Percentiles rank a stretch among this genome's conserved stretches.
Evolutionary conservation across 2,113 vertebrate genomes (phyloP).

Genomic region (Megaceryle maxima): DNA sequence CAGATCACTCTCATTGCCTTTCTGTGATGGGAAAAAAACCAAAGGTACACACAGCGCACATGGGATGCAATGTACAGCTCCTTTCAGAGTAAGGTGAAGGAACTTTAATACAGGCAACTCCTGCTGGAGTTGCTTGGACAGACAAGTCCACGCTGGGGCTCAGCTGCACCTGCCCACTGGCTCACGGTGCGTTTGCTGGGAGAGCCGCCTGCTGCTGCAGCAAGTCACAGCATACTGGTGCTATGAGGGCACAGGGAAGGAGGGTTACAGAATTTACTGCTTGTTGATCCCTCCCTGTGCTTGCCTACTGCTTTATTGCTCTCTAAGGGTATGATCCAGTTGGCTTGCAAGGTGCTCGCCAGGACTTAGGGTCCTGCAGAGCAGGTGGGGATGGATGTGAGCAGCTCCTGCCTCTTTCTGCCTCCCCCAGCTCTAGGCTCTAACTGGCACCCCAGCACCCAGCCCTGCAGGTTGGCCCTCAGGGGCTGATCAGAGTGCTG

Average conservation of each 20-base stretch:
- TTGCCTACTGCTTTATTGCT: not conserved
- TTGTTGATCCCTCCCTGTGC: fast-evolving
- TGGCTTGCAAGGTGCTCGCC: not conserved
- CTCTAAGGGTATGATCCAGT: not conserved
- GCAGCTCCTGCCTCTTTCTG: not conserved
- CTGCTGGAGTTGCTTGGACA: not conserved
- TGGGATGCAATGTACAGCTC: not conserved
- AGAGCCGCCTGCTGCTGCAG: not conserved
- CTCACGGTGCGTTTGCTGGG: not conserved
- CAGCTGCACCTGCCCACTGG: not conserved
- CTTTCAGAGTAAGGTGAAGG: not conserved
- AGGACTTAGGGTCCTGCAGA: not conserved
- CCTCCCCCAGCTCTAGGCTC: not conserved
- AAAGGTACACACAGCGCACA: not conserved
- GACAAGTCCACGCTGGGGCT: not conserved
- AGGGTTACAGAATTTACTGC: not conserved
- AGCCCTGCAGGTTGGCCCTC: not conserved
- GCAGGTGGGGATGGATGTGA: not conserved
- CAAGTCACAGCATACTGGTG: not conserved
- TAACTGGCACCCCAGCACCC: not conserved
- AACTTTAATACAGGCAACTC: not conserved
- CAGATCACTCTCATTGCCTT: conserved; percentile 83
- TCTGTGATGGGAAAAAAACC: conserved; percentile 72
- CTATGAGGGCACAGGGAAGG: fast-evolving
- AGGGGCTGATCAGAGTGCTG: not conserved